These are phyloP conservation scores for Heliocidaris erythrogramma DNA, from an alignment of 35 echinoderm and acorn worm genomes.

Conservation along the genomic window DNA sequence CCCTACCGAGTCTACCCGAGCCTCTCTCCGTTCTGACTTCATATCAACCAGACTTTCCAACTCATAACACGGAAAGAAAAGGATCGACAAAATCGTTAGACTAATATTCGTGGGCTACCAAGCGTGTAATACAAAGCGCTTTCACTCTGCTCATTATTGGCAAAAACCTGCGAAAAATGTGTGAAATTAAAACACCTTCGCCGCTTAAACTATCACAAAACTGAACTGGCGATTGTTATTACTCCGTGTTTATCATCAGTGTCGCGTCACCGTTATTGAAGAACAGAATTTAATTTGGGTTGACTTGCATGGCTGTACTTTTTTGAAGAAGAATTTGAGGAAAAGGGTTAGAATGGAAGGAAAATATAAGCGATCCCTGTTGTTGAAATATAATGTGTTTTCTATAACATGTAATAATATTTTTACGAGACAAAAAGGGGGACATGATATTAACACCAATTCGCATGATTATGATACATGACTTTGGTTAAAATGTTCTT, in stretches of 20 bases:
- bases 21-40: not conserved
- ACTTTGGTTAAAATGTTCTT: too few relatives aligned
- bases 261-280: not conserved
- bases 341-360: not conserved
- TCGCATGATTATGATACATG: too few relatives aligned
- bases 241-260: not conserved
- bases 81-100: slow-evolving; percentile 39
- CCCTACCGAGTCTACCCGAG: not conserved
- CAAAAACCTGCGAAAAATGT: slow-evolving; percentile 6
- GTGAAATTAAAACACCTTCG: slow-evolving; percentile 39
- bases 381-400: not conserved
- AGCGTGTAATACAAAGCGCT: slow-evolving; percentile 18
- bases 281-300: not conserved
- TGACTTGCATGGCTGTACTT: slow-evolving; percentile 26
- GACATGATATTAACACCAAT: too few relatives aligned
- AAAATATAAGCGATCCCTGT: not conserved
- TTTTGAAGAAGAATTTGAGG: not conserved
- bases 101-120: slow-evolving; percentile 7
- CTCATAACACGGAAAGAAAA: not conserved
- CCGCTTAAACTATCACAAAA: slow-evolving; percentile 30
- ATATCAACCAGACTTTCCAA: not conserved
- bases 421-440: too few relatives aligned
- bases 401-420: not conserved
- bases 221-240: not conserved
- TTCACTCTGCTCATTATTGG: not conserved